A percentile compares a stretch with the other conserved stretches of the same genome.
These are phyloP conservation scores for Labeo catla DNA, from an alignment of 2,113 vertebrate genomes.

Conservation along the genomic window DNA sequence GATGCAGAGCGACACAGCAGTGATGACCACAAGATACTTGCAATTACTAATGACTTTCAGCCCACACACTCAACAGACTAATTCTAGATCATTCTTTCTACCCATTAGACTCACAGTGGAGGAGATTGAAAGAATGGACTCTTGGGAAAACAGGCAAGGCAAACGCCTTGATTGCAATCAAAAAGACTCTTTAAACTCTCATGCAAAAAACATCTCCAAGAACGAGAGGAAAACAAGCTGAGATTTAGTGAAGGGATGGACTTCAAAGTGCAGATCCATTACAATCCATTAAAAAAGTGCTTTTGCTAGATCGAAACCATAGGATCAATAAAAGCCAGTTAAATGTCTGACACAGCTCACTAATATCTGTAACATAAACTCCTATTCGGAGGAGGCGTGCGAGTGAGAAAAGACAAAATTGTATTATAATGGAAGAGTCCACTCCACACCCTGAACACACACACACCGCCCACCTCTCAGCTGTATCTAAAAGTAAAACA, in stretches of 20 bases:
- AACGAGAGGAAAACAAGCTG: conserved; percentile 53
- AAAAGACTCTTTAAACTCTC: conserved; percentile 23
- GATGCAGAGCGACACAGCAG: conserved; percentile 7
- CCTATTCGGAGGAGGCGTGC: conserved; percentile 54
- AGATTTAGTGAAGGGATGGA: conserved; percentile 59
- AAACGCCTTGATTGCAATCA: not conserved
- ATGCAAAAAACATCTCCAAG: conserved; percentile 15
- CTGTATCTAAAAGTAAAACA: not conserved
- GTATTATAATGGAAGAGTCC: conserved; percentile 40
- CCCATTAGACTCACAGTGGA: not conserved
- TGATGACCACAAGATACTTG: not conserved
- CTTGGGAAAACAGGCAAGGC: conserved; percentile 22
- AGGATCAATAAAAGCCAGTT: conserved; percentile 77
- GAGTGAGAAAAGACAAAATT: conserved; percentile 16
- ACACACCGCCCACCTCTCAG: conserved; percentile 30
- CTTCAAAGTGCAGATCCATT: conserved; percentile 75
- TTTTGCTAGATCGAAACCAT: conserved; percentile 72
- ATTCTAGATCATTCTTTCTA: conserved; percentile 23
- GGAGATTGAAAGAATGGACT: not conserved
- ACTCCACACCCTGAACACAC: conserved; percentile 25
- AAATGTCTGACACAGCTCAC: conserved; percentile 76
- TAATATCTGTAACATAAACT: conserved; percentile 78
- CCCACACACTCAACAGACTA: conserved; percentile 24
- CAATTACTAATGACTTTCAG: conserved; percentile 28
- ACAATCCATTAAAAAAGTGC: conserved; percentile 76